Evolutionary conservation across 2,797 vertebrate genomes (phyloP).

Genomic region (Premnoplex brunnescens): DNA sequence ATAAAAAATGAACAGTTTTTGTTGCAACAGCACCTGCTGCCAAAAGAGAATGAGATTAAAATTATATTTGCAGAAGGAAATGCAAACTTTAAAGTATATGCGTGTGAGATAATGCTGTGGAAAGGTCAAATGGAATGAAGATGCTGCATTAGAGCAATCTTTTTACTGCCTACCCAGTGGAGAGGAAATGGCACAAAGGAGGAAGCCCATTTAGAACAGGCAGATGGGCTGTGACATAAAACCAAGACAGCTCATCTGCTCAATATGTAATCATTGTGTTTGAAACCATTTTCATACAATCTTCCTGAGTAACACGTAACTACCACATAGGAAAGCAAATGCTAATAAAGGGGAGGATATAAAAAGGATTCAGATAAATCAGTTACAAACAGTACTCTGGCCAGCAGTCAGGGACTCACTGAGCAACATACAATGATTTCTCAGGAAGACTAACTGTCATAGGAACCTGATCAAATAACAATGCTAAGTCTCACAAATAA

Average conservation of each 20-base stretch:
- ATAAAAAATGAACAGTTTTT: neutral
- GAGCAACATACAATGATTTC: neutral
- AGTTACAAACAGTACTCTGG: neutral
- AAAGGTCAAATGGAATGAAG: neutral
- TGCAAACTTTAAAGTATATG: neutral
- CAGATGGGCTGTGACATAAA: conserved; percentile 10
- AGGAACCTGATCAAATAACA: neutral
- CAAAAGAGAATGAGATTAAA: neutral
- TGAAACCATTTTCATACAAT: neutral
- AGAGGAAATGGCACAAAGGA: neutral
- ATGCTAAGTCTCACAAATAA: neutral
- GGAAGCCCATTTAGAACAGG: neutral
- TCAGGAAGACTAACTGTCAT: neutral
- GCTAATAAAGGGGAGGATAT: neutral
- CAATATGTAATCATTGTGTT: neutral
- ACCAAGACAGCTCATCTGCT: neutral
- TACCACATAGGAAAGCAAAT: neutral
- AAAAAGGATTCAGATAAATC: neutral
- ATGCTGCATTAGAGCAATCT: neutral
- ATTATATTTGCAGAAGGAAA: neutral
- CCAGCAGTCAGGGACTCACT: neutral
- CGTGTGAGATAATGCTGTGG: neutral
- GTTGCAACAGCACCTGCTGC: neutral
- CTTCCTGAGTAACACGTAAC: neutral
- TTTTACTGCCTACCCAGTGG: neutral